These are phyloP conservation scores for Eristalis tenax DNA, from an alignment of 2,888 invertebrate species.

Conservation along the genomic window DNA sequence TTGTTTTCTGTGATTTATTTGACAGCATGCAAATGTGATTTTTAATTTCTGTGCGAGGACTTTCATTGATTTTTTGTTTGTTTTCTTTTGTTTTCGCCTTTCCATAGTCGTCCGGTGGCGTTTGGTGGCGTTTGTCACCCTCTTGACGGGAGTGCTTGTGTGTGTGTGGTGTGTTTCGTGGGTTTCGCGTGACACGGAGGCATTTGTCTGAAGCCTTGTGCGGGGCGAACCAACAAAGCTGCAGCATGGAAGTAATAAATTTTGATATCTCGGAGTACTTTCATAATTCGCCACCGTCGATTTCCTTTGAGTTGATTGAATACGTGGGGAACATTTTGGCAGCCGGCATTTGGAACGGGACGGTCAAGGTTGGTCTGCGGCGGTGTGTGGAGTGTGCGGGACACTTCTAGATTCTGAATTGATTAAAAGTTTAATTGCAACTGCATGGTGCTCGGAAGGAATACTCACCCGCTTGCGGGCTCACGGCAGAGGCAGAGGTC, in stretches of 20 bases:
- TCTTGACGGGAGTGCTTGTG: too few relatives aligned
- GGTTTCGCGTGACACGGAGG: conserved; percentile 42
- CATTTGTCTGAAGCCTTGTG: conserved; percentile 42
- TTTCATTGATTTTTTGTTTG: conserved; percentile 32
- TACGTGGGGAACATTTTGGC: neutral
- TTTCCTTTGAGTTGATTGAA: neutral
- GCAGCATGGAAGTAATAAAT: conserved; percentile 36
- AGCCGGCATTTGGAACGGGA: neutral
- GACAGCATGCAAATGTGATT: conserved; percentile 62
- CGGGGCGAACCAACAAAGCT: neutral
- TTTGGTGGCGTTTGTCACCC: neutral
- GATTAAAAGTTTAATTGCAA: too few relatives aligned
- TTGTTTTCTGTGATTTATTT: conserved; percentile 60
- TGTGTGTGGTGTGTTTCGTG: neutral
- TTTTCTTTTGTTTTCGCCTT: too few relatives aligned
- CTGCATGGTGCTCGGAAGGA: too few relatives aligned
- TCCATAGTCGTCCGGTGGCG: neutral
- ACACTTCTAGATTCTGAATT: neutral
- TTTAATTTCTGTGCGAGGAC: conserved; percentile 57
- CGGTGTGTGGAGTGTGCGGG: too few relatives aligned
- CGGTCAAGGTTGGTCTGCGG: neutral
- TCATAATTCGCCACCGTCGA: conserved; percentile 37
- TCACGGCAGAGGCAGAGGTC: too few relatives aligned
- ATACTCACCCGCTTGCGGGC: too few relatives aligned
- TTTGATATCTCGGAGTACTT: conserved; percentile 35